A percentile compares a stretch with the other conserved stretches of the same genome.
These are phyloP conservation scores for Ivindomyrus marchei DNA, from an alignment of 2,113 vertebrate species.

Conservation along the genomic window DNA sequence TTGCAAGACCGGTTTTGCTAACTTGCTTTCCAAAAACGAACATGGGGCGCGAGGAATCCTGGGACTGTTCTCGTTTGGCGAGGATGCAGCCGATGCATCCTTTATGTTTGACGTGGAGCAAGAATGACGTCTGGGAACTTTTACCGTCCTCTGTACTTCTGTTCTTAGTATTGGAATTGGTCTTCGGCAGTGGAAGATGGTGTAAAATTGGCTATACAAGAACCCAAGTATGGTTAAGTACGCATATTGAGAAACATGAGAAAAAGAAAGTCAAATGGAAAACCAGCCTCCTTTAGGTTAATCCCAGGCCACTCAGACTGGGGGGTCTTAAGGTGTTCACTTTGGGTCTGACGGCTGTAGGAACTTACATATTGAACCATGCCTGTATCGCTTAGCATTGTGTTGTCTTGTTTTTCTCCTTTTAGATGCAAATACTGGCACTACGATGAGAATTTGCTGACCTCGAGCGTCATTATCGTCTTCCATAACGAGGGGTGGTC, in stretches of 20 bases:
- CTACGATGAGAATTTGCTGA: slow-evolving; percentile 83
- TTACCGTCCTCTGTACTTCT: not conserved
- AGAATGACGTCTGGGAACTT: not conserved
- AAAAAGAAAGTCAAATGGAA: not conserved
- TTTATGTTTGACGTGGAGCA: not conserved
- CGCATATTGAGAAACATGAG: not conserved
- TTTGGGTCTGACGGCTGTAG: not conserved
- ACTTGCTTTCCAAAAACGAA: not conserved
- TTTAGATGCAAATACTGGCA: slow-evolving; percentile 84
- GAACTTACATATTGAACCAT: not conserved
- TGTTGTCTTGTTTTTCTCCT: not conserved
- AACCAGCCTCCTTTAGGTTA: not conserved
- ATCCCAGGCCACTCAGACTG: not conserved
- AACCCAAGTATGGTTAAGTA: not conserved
- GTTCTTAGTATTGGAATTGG: not conserved
- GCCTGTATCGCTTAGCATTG: not conserved
- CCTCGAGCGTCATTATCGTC: slow-evolving; percentile 89
- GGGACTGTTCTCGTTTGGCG: not conserved
- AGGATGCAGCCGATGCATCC: not conserved
- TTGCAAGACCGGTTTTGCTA: not conserved
- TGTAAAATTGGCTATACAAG: not conserved
- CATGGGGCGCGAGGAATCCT: not conserved
- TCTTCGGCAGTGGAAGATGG: not conserved
- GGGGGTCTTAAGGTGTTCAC: not conserved
- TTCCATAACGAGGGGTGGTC: slow-evolving; percentile 99